Percentiles rank a stretch among this genome's conserved stretches.
phyloP scores from a whole-genome alignment of 2,113 vertebrate species.

The Sander lucioperca region DNA sequence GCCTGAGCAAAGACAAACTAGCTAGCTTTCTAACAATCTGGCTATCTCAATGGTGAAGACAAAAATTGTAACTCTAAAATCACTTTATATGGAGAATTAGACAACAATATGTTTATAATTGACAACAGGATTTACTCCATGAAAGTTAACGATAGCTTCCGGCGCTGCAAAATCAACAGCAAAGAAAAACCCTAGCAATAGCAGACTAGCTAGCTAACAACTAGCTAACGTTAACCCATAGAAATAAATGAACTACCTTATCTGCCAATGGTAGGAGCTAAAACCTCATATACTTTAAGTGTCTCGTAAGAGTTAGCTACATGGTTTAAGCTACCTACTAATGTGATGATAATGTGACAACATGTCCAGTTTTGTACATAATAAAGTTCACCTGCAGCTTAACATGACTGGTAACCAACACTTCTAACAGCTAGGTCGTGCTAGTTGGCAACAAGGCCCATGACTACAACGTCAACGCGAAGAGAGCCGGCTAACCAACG shows the following conservation, averaged over 20 bases:
- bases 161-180: slow-evolving; percentile 11
- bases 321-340: background rate
- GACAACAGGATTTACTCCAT: background rate
- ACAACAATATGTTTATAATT: background rate
- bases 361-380: background rate
- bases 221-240: background rate
- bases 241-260: background rate
- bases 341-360: background rate
- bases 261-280: background rate
- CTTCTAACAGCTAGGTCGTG: slow-evolving; percentile 42
- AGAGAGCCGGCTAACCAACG: slow-evolving; percentile 9
- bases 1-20: background rate
- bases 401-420: slow-evolving; percentile 28
- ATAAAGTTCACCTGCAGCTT: slow-evolving; percentile 14
- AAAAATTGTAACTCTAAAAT: background rate
- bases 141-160: background rate
- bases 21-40: background rate
- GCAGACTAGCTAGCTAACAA: slow-evolving; percentile 6
- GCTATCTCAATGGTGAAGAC: background rate
- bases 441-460: slow-evolving; percentile 69
- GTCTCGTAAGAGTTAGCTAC: background rate
- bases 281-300: background rate
- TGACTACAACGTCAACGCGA: slow-evolving; percentile 29
- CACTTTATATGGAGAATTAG: background rate
- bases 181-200: background rate